A percentile compares a stretch with the other conserved stretches of the same genome.
phyloP scores from a whole-genome alignment of 2,797 vertebrate species.

The Sarcoramphus papa region DNA sequence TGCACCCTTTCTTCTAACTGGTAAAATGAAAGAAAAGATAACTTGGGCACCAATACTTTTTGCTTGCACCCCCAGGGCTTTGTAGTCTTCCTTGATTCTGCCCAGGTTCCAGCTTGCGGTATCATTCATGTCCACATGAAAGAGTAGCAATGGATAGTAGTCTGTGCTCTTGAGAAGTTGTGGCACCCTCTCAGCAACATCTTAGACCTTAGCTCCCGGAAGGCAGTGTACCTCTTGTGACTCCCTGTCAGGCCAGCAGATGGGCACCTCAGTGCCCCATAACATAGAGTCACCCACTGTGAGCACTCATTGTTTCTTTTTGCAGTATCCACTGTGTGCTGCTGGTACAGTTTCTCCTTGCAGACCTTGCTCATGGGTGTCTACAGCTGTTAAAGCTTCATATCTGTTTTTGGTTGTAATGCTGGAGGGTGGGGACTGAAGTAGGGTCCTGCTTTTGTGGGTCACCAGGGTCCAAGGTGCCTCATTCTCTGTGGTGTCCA shows the following conservation, averaged over 20 bases:
- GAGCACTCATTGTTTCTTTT: background rate
- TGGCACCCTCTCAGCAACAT: background rate
- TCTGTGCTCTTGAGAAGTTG: background rate
- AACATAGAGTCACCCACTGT: background rate
- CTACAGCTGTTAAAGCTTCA: background rate
- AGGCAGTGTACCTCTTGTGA: background rate
- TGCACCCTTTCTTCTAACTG: background rate
- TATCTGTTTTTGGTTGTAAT: background rate
- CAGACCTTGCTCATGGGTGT: background rate
- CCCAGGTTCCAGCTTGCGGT: background rate
- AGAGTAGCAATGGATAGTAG: too few relatives aligned
- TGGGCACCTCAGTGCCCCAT: background rate
- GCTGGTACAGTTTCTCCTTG: background rate
- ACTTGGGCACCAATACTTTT: background rate
- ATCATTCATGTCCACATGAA: background rate
- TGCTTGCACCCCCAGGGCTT: background rate
- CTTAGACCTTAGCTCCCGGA: background rate
- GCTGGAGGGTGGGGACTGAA: background rate
- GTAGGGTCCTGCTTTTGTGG: background rate
- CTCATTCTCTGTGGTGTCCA: background rate
- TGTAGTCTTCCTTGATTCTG: too few relatives aligned
- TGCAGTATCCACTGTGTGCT: too few relatives aligned
- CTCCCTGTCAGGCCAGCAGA: background rate
- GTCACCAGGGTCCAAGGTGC: background rate
- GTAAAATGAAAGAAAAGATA: background rate